Percentiles rank a stretch among this genome's conserved stretches.
Conservation (phyloP, 2,113 vertebrate genomes). For the Rhabdornis inornatus region DNA sequence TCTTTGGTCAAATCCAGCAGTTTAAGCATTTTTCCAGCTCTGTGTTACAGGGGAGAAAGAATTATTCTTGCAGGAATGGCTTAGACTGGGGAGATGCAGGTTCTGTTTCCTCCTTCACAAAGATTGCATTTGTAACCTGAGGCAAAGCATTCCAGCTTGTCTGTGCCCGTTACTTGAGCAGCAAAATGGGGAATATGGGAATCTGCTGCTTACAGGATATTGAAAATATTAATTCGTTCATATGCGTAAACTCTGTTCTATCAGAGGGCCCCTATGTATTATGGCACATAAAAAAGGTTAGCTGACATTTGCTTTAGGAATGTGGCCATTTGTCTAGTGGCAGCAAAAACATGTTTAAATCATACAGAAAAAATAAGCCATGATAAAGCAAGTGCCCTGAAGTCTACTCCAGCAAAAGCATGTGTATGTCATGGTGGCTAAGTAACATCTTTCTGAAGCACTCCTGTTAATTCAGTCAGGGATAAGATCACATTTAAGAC, state of each 20-base stretch:
- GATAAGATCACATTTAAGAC: slow-evolving; percentile 45
- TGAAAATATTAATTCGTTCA: neutral
- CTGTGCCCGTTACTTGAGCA: slow-evolving; percentile 36
- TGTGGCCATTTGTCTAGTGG: neutral
- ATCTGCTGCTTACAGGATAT: neutral
- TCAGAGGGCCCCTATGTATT: neutral
- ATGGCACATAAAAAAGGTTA: neutral
- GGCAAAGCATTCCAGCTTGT: slow-evolving; percentile 23
- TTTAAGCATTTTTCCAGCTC: slow-evolving; percentile 5
- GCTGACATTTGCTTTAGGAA: slow-evolving; percentile 5
- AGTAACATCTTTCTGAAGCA: neutral
- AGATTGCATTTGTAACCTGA: slow-evolving; percentile 55
- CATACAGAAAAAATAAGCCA: neutral
- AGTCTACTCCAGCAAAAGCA: neutral
- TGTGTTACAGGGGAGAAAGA: neutral
- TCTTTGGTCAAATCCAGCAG: neutral
- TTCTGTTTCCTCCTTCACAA: slow-evolving; percentile 13
- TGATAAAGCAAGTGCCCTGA: slow-evolving; percentile 29
- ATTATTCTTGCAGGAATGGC: slow-evolving; percentile 2
- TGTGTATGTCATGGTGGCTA: neutral
- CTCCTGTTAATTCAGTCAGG: slow-evolving; percentile 34
- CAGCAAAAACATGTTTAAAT: slow-evolving; percentile 13
- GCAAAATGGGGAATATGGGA: neutral
- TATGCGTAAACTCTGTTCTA: neutral
- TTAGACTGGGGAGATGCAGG: neutral